Evolutionary conservation across 35 echinoderm and acorn worm genomes (phyloP), one percentile per base, ranked within the genome.

Genomic region (Stichopus chloronotus): DNA sequence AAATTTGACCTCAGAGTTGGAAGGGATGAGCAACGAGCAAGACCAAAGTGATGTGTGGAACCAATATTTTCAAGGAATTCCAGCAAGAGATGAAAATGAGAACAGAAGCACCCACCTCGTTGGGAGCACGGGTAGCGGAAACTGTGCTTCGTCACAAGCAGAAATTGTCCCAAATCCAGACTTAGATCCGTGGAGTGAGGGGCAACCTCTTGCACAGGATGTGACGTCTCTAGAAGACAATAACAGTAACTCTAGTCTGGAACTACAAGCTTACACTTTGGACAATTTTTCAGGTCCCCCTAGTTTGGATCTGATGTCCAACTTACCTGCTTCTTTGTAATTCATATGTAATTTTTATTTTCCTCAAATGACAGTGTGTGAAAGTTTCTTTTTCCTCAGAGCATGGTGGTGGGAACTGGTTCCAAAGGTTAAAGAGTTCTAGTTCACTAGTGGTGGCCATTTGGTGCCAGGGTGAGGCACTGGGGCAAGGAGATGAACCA

Each of bases 101-200:
- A 89, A 43, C 9, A 89, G 87, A 65, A 59, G 59, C 25, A 89
- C 87, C 19, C 87, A 89, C 60, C 87, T 89, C 3, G 65, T 89
- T 52, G 87, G 87, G 11, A 89, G 87, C 87, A 89, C 87, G 23
- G 60, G 87, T 20, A 89, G 87, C 71, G 87, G 59, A 0, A 89
- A 71, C 57, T 71, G 87, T 89, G 65, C 87, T 24, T 85, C 87
- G 4, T 65, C 87, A 59, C 87, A 65, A 9, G 71, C 87, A 63
- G 87, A 89, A 9, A 72, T 89, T 5, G 87, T 72, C 25, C 8
- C 65, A 30, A 65, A 89, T 71, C 24, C 87, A 43, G 65, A 89
- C 19, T 3, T 9, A 9, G 14, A 71, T 58, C 19, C 13, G 6
- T 89, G 87, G 87, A 9, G 21, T 1, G 59, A 71, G 59, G 65